phyloP scores from a whole-genome alignment of 2,797 vertebrate genomes.

The Lagodon rhomboides region DNA sequence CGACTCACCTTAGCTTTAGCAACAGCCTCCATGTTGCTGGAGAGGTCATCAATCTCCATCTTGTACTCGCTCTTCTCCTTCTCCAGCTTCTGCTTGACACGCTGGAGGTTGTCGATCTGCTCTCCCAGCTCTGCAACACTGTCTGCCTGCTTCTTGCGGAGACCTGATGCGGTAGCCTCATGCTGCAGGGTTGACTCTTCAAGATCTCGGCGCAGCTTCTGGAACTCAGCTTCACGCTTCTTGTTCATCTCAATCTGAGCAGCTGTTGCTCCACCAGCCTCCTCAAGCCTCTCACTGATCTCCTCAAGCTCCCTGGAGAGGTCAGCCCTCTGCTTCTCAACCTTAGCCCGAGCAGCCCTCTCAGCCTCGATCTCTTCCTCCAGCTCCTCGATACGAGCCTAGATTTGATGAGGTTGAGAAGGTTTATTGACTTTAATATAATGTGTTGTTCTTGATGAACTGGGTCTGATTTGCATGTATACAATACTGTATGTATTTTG shows the following conservation, averaged over 20 bases:
- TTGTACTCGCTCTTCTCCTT: conserved; percentile 50
- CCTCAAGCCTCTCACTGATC: conserved; percentile 78
- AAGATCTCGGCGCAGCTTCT: too few species aligned
- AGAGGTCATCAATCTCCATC: conserved; percentile 58
- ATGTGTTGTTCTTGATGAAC: not conserved
- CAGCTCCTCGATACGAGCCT: conserved; percentile 90
- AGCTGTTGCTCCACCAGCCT: conserved; percentile 87
- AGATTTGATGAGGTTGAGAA: not conserved
- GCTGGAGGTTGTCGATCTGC: too few species aligned
- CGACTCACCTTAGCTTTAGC: too few species aligned
- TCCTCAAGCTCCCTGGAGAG: conserved; percentile 88
- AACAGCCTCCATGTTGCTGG: conserved; percentile 40
- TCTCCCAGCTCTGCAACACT: too few species aligned
- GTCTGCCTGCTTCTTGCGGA: conserved; percentile 81
- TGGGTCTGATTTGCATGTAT: not conserved
- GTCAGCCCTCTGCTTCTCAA: too few species aligned
- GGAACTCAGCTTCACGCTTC: too few species aligned
- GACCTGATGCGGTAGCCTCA: too few species aligned
- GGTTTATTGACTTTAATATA: not conserved
- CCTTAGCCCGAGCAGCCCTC: conserved; percentile 60
- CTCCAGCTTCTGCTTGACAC: too few species aligned
- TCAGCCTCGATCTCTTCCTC: conserved; percentile 92
- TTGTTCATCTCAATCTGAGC: conserved; percentile 6
- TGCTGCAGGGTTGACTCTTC: too few species aligned
- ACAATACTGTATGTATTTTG: not conserved